Base-by-base conservation (phyloP, 2,113 vertebrate genomes). In the Labeo catla region DNA sequence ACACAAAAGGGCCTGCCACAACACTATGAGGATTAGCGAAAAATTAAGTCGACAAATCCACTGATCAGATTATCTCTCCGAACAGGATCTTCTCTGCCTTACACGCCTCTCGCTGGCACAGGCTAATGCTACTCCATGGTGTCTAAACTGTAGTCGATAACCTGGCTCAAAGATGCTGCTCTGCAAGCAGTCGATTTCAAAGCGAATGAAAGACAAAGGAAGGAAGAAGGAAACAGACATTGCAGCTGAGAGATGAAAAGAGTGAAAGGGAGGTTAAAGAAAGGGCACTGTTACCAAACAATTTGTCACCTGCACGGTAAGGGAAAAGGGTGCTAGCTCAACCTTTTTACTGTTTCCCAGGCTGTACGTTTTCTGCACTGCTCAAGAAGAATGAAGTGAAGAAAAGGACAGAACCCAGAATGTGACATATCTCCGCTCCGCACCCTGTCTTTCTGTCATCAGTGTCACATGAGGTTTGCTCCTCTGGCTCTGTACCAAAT, bases 11-110 rank as follows among this genome's bases (percentile, higher is more conserved):
- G 70, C 21, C 66, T 76, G 79, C 70, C 28, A 76, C 70, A 76
- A 76, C 73, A 65, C 80, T 52, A 76, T 86, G 57, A 82, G 86
- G 79, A 86, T 86, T 86, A 86, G 72, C 59, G 15, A 50, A 82
- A 86, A 83, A 86, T 83, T 86, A 86, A 86, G 50, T 84, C 12
- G 81, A 84, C 81, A 84, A 84, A 86, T 86, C 79, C 86, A 83
- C 59, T 54, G 86, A 86, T 83, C 86, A 83, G 86, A 86, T 86
- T 86, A 86, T 76, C 45, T 76, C 50, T 61, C 36, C 76, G 34
- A 73, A 73, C 45, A 50, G 28, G 57, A 87, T 65, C 72, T 65
- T 47, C 86, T 66, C 21, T 34, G 80, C 73, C 59, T 86, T 54
- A 39, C 47, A 52, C 28, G 12, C 34, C 57, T 82, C 70, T 82